phyloP scores from a whole-genome alignment of 2,797 vertebrate genomes.

The Mormyrus hasselquistii region DNA sequence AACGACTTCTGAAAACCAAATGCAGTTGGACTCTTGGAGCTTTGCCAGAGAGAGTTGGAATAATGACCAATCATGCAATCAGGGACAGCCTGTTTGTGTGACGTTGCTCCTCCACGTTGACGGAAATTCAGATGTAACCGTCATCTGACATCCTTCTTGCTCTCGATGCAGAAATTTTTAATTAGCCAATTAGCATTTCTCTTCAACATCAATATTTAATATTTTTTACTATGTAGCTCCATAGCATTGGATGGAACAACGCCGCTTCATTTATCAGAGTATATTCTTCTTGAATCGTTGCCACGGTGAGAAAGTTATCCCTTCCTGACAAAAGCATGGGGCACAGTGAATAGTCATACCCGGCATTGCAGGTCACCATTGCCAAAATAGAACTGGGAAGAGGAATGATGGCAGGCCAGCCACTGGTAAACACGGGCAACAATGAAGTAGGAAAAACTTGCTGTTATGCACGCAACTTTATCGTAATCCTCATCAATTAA shows the following conservation, averaged over 20 bases:
- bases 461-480: neutral
- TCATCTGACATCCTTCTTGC: slow-evolving; percentile 3
- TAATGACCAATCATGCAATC: neutral
- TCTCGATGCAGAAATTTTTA: slow-evolving; percentile 13
- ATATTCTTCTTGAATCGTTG: neutral
- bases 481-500: neutral
- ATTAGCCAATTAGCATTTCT: neutral
- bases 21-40: neutral
- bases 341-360: neutral
- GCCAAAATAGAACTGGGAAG: neutral
- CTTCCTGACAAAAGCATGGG: neutral
- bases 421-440: neutral
- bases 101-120: neutral
- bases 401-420: neutral
- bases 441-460: neutral
- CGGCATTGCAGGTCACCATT: neutral
- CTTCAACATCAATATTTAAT: neutral
- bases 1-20: neutral
- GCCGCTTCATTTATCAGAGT: neutral
- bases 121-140: neutral
- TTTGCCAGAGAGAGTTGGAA: neutral
- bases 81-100: neutral
- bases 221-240: neutral
- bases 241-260: neutral
- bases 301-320: neutral